Evolutionary conservation across 2,888 invertebrate genomes (phyloP), one percentile per base, ranked within the genome.

Genomic region (Pandemis heparana): DNA sequence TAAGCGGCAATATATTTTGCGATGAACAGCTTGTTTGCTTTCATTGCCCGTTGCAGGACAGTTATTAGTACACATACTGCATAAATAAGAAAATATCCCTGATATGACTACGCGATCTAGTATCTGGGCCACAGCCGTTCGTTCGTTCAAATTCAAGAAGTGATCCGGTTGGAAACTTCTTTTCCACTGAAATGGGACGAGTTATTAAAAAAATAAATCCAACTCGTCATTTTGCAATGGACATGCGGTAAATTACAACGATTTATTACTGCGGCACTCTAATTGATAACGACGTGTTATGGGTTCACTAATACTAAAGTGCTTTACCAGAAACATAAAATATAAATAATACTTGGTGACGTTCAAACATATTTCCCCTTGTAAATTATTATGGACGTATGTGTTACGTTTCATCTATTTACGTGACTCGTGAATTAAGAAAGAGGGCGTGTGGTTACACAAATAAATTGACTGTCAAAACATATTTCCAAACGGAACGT

Each of bases 391-490:
- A 70, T 64, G 53, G 64, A 65, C 60, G 69, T 74, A 59, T 63
- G 69, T 74, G 74, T 60, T 48, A 59, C 69, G 69, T 65, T 64
- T 70, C 74, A 65, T 74, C 69, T 74, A 74, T 74, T 74, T 65
- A 74, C 69, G 63, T 72, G 75, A 75, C 68, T 72, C 18, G 62
- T 72, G 70, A 75, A 66, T 72, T 70, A 75, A 70, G 72, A 69
- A 75, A 75, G 56, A 71, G 67, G 67, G 32, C 48, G 66, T 65
- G 74, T 74, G 71, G 75, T 75, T 78, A 78, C 75, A 77, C 76
- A 78, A 80, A 80, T 80, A 80, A 79, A 80, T 80, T 78, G 78
- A 77, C 78, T 83, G 83, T 83, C 86, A 85, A 82, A 83, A 80
- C 80, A 83, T 77, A 82, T 80, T 80, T 73, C 76, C 76, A 73